These are phyloP conservation scores for Paradoxurus hermaphroditus DNA, from an alignment of 2,113 vertebrate genomes.

Conservation along the genomic window DNA sequence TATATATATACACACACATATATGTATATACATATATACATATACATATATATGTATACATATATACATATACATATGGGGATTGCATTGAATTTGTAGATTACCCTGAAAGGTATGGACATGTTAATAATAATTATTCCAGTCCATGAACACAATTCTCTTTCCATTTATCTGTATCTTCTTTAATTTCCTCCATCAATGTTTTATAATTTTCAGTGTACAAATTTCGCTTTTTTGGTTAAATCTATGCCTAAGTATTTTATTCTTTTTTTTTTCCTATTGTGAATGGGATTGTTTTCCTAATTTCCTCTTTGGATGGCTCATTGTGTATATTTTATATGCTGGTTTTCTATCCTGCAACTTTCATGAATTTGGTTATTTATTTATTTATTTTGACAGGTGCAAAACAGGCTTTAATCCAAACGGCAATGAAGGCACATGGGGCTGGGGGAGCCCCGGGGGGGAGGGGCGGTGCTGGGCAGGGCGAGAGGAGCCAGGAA, in stretches of 20 bases:
- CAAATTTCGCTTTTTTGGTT: neutral
- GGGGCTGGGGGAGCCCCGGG: neutral
- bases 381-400: neutral
- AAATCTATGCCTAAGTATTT: neutral
- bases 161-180: neutral
- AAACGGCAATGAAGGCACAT: slow-evolving; percentile 47
- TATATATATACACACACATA: too few species aligned
- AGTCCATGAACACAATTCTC: neutral
- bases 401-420: slow-evolving; percentile 76
- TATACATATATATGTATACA: neutral
- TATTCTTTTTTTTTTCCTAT: neutral
- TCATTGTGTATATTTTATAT: neutral
- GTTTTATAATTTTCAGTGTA: neutral
- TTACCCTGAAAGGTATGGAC: neutral
- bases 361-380: neutral
- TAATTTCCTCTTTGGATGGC: neutral
- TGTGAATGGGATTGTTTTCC: neutral
- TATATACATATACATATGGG: neutral
- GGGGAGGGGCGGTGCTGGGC: neutral
- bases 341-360: neutral
- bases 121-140: neutral
- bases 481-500: neutral
- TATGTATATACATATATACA: neutral
- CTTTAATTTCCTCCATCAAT: neutral
- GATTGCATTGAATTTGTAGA: neutral